These are phyloP conservation scores for Psittacula cyanocephala DNA, from an alignment of 2,113 vertebrate genomes.

Conservation along the genomic window DNA sequence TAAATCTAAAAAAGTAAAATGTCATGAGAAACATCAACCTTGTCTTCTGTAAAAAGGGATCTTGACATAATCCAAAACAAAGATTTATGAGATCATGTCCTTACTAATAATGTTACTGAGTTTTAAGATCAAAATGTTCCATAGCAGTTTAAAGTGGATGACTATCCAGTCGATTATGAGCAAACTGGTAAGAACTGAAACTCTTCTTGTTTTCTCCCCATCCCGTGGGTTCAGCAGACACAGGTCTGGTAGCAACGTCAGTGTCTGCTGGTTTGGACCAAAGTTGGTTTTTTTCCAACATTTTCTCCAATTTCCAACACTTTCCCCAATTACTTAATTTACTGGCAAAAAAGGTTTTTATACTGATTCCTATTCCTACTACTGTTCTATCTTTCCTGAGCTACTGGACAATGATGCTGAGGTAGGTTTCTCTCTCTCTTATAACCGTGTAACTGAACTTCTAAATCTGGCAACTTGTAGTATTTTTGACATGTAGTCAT, in stretches of 20 bases:
- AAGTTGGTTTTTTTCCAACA: not conserved
- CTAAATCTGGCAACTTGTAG: slow-evolving; percentile 5
- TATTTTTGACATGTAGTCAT: not conserved
- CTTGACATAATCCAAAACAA: slow-evolving; percentile 47
- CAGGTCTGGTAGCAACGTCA: not conserved
- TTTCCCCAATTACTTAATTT: not conserved
- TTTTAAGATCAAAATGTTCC: not conserved
- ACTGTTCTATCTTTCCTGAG: not conserved
- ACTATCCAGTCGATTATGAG: not conserved
- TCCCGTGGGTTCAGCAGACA: not conserved
- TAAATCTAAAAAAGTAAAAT: slow-evolving; percentile 70
- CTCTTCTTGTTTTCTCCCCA: not conserved
- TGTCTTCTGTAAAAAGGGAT: slow-evolving; percentile 39
- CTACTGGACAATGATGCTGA: not conserved
- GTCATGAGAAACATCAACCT: slow-evolving; percentile 48
- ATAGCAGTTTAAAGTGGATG: not conserved
- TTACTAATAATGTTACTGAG: not conserved
- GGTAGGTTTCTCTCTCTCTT: not conserved
- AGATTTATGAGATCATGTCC: slow-evolving; percentile 23
- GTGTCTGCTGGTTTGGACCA: not conserved
- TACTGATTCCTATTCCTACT: not conserved
- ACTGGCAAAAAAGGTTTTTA: not conserved
- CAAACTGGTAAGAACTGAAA: not conserved
- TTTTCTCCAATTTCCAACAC: not conserved
- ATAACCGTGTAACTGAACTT: not conserved